These are phyloP conservation scores for Bemisia tabaci DNA, from an alignment of 1,140 invertebrate genomes.

Conservation along the genomic window DNA sequence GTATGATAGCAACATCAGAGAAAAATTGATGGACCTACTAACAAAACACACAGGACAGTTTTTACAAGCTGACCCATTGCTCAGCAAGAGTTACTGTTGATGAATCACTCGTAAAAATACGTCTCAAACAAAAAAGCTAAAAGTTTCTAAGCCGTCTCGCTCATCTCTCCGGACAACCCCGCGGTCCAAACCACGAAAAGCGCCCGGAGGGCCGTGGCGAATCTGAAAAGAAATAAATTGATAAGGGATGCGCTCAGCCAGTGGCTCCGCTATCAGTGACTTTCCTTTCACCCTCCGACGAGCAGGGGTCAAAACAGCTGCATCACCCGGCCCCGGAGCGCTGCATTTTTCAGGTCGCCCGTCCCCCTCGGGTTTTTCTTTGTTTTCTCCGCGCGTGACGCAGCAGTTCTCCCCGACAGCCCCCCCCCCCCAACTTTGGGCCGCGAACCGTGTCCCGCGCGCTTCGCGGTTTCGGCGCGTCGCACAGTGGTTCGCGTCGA, in stretches of 20 bases:
- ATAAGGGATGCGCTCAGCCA: neutral
- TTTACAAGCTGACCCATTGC: too few relatives aligned
- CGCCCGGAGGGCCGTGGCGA: neutral
- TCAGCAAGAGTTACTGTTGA: neutral
- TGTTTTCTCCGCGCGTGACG: neutral
- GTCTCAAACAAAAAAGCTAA: neutral
- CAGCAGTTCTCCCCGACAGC: neutral
- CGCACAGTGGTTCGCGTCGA: neutral
- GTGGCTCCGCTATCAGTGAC: neutral
- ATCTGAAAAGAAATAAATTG: neutral
- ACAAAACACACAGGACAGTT: too few relatives aligned
- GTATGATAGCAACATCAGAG: too few relatives aligned
- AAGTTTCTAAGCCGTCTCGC: neutral
- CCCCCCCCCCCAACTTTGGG: too few relatives aligned
- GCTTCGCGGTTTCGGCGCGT: neutral
- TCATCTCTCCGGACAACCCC: neutral
- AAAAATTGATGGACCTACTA: too few relatives aligned
- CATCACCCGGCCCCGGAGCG: neutral
- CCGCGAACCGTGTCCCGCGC: neutral
- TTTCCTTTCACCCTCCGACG: neutral
- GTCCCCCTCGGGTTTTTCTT: neutral
- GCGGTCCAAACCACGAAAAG: neutral
- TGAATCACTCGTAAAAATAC: neutral
- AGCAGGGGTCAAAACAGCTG: neutral
- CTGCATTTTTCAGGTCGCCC: neutral